Evolutionary conservation across 2,113 vertebrate genomes (phyloP).

Genomic region (Pachypanchax playfairii): DNA sequence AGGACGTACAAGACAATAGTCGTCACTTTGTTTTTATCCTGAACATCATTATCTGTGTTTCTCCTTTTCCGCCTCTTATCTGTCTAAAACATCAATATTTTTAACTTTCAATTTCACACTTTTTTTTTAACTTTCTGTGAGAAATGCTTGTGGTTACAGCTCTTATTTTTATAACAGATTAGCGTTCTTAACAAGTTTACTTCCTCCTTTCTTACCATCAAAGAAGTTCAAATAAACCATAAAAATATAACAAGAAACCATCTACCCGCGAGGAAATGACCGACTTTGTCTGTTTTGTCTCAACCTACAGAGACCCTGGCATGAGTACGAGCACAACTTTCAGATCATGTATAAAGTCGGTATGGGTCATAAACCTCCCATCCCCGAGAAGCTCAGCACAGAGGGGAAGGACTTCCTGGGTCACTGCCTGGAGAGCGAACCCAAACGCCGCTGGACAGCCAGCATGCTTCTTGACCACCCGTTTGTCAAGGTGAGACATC

Average conservation of each 20-base stretch:
- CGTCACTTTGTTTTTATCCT: too few species aligned
- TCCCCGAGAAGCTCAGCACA: constrained; percentile 94
- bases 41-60: too few species aligned
- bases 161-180: neutral
- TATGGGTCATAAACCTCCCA: constrained; percentile 97
- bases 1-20: too few species aligned
- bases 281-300: neutral
- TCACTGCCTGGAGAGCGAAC: constrained; percentile 97
- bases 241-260: neutral
- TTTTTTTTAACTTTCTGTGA: too few species aligned
- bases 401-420: constrained; percentile 96
- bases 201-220: neutral
- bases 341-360: constrained; percentile 99
- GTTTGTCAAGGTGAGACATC: constrained; percentile 90
- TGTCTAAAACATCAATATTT: too few species aligned
- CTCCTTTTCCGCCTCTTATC: too few species aligned
- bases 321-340: constrained; percentile 99
- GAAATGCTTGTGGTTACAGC: neutral
- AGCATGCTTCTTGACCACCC: constrained; percentile 96
- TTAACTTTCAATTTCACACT: too few species aligned
- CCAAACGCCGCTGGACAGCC: constrained; percentile 93
- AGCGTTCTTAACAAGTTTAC: too few species aligned
- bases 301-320: constrained; percentile 91
- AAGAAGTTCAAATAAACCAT: neutral
- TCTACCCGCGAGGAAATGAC: neutral